Evolutionary conservation across 2,113 vertebrate genomes (phyloP).

Genomic region (Holacanthus passer): DNA sequence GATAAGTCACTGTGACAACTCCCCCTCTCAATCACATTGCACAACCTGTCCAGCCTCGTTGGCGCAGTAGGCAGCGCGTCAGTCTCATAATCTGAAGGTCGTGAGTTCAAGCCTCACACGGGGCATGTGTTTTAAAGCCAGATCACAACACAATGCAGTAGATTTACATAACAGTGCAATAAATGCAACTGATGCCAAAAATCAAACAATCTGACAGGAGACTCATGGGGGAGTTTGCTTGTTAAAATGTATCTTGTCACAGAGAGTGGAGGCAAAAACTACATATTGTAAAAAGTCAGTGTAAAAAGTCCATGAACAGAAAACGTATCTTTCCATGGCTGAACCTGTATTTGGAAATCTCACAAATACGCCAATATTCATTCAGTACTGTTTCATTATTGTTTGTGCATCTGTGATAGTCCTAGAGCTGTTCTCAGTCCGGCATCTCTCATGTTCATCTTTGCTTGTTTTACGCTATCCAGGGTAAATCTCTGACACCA

Average conservation of each 20-base stretch:
- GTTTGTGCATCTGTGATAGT: not conserved
- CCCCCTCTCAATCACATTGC: not conserved
- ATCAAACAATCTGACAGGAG: not conserved
- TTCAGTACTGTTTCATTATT: not conserved
- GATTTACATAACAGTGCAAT: too few species aligned
- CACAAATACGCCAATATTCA: not conserved
- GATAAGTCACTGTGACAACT: not conserved
- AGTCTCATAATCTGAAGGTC: constrained; percentile 25
- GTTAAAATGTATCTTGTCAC: not conserved
- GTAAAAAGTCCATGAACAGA: not conserved
- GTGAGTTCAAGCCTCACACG: constrained; percentile 23
- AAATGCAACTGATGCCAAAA: accelerated
- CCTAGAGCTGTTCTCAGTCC: not conserved
- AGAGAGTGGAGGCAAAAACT: not conserved
- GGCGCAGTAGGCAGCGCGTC: constrained; percentile 1
- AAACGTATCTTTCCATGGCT: too few species aligned
- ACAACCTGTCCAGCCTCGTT: not conserved
- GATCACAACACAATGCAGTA: too few species aligned
- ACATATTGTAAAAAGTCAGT: not conserved
- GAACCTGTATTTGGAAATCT: too few species aligned
- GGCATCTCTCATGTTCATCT: not conserved
- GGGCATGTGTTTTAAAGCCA: not conserved
- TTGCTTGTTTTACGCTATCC: too few species aligned
- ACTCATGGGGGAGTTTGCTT: not conserved
- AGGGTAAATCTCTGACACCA: too few species aligned